Percentiles rank a stretch among this genome's conserved stretches.
Evolutionary conservation across 1,140 invertebrate genomes (phyloP).

Genomic region (Scaptomyza hsui): DNA sequence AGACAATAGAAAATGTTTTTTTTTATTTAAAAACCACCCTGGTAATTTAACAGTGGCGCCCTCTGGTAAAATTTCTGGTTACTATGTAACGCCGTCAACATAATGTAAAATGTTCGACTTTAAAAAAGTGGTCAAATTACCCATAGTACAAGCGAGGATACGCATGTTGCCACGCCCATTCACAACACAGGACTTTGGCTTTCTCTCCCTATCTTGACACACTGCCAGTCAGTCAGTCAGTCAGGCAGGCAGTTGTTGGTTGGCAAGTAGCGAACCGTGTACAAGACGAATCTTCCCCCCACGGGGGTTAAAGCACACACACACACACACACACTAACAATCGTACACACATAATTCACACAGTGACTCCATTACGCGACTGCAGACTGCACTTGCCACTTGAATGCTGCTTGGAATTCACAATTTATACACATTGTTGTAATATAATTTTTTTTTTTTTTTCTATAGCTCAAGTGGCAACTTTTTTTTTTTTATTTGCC

Average conservation of each 20-base stretch:
- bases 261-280: constrained; percentile 63
- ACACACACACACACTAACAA: constrained; percentile 45
- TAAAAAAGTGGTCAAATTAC: too few species aligned
- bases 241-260: too few species aligned
- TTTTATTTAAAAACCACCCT: too few species aligned
- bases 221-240: constrained; percentile 39
- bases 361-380: constrained; percentile 54
- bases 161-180: constrained; percentile 59
- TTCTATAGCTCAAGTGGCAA: constrained; percentile 71
- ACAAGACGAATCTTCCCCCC: constrained; percentile 39
- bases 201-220: constrained; percentile 39
- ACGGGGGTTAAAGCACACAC: constrained; percentile 42
- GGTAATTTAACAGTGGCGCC: too few species aligned
- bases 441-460: constrained; percentile 66
- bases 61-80: too few species aligned
- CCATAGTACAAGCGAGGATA: too few species aligned
- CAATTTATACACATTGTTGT: constrained; percentile 81
- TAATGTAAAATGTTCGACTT: too few species aligned
- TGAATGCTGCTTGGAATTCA: constrained; percentile 72
- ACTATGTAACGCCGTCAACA: too few species aligned
- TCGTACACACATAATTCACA: constrained; percentile 40
- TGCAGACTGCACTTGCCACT: constrained; percentile 51
- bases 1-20: too few species aligned
- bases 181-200: constrained; percentile 12
- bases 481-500: constrained; percentile 19